Conservation (phyloP, 2,113 vertebrate genomes). For the Chionodraco myersi region DNA sequence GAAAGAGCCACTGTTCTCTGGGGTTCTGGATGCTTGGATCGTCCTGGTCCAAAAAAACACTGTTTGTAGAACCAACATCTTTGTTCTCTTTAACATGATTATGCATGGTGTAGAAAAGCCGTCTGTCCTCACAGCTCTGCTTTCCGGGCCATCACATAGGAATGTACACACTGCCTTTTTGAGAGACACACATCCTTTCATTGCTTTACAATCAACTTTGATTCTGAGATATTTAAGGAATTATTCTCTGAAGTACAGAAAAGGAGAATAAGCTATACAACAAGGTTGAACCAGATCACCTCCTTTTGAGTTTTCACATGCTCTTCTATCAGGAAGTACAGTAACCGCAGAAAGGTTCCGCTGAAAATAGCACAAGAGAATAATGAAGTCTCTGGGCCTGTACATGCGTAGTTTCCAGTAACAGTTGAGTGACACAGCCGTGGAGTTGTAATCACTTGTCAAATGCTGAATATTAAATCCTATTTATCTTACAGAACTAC, state of each 20-base stretch:
- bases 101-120: conserved; percentile 56
- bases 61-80: conserved; percentile 63
- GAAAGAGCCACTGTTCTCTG: conserved; percentile 74
- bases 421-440: conserved; percentile 55
- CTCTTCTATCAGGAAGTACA: conserved; percentile 1
- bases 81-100: conserved; percentile 75
- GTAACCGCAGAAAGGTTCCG: background rate
- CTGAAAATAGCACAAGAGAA: conserved; percentile 14
- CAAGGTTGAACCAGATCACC: conserved; percentile 48
- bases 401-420: conserved; percentile 37
- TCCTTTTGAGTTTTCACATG: conserved; percentile 28
- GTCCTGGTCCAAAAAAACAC: conserved; percentile 58
- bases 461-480: conserved; percentile 34
- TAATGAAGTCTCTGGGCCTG: conserved; percentile 3
- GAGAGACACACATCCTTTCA: conserved; percentile 10
- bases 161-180: background rate
- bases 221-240: conserved; percentile 33
- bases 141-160: conserved; percentile 4
- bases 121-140: conserved; percentile 52
- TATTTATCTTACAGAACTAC: conserved; percentile 18
- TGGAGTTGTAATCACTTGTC: conserved; percentile 44
- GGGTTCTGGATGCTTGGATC: conserved; percentile 61
- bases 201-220: conserved; percentile 48
- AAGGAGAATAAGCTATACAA: conserved; percentile 13
- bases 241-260: conserved; percentile 19